Conservation (phyloP, 2,797 vertebrate genomes). For the Lindbergichthys nudifrons region DNA sequence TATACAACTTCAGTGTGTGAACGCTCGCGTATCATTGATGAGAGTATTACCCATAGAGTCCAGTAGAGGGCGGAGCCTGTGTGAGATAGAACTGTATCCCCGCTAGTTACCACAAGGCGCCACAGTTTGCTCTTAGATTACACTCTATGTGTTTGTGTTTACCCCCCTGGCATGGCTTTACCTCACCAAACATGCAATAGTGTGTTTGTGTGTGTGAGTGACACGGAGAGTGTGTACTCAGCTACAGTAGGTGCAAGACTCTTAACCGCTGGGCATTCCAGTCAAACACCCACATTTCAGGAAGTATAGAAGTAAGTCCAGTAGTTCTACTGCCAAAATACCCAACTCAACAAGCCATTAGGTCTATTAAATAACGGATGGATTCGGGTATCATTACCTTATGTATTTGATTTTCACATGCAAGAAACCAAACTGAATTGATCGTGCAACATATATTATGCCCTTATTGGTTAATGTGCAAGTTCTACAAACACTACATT, state of each 20-base stretch:
- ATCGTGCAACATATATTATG: background rate
- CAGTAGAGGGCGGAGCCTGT: too few species aligned
- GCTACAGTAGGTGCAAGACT: slow-evolving; percentile 24
- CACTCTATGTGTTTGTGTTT: slow-evolving; percentile 69
- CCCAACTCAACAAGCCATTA: background rate
- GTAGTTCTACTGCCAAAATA: slow-evolving; percentile 11
- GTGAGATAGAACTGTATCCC: slow-evolving; percentile 46
- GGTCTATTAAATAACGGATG: background rate
- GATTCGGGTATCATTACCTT: too few species aligned
- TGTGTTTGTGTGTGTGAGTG: slow-evolving; percentile 30
- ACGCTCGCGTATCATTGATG: too few species aligned
- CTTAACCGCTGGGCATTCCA: slow-evolving; percentile 29
- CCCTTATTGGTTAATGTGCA: background rate
- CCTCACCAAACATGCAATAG: slow-evolving; percentile 41
- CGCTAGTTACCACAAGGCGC: slow-evolving; percentile 64
- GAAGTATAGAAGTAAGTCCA: slow-evolving; percentile 7
- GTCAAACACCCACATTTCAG: slow-evolving; percentile 31
- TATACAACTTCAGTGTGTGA: too few species aligned
- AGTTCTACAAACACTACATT: background rate
- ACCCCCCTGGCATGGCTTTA: slow-evolving; percentile 65
- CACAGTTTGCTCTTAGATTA: slow-evolving; percentile 69
- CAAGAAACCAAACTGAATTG: background rate
- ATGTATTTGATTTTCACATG: background rate
- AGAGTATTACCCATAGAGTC: too few species aligned
- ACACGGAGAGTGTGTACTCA: slow-evolving; percentile 19